These are phyloP conservation scores for Hephaestus fuliginosus DNA, from an alignment of 2,797 vertebrate species.

Conservation along the genomic window DNA sequence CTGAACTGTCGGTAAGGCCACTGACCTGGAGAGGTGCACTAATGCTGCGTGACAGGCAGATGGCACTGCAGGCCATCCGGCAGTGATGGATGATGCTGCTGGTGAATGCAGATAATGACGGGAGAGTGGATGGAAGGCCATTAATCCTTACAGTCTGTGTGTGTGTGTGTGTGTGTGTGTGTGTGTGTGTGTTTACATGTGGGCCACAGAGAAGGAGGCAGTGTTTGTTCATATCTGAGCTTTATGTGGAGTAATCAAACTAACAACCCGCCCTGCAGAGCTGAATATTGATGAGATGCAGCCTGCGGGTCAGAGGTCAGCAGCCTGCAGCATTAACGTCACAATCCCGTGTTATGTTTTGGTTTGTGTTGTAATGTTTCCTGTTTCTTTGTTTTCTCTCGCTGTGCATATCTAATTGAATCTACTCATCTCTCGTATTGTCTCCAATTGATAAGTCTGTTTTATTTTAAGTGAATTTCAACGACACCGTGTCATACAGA, in stretches of 20 bases:
- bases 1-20: not conserved
- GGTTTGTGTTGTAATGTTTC: not conserved
- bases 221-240: constrained; percentile 39
- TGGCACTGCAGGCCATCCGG: constrained; percentile 49
- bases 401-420: not conserved
- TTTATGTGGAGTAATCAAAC: constrained; percentile 71
- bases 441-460: not conserved
- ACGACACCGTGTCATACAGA: no score
- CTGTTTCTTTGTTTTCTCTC: not conserved
- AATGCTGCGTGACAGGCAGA: constrained; percentile 33
- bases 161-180: constrained; percentile 32
- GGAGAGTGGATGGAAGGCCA: constrained; percentile 55
- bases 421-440: not conserved
- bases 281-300: constrained; percentile 57
- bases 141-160: constrained; percentile 48
- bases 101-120: constrained; percentile 39
- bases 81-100: constrained; percentile 15
- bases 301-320: constrained; percentile 55
- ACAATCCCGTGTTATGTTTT: not conserved
- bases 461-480: not conserved
- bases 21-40: not conserved
- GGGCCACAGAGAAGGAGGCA: constrained; percentile 21
- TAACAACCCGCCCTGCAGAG: constrained; percentile 53
- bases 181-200: constrained; percentile 27
- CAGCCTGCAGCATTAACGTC: constrained; percentile 2